phyloP scores from a whole-genome alignment of 1,140 invertebrate genomes.

The Drosophila bifasciata region DNA sequence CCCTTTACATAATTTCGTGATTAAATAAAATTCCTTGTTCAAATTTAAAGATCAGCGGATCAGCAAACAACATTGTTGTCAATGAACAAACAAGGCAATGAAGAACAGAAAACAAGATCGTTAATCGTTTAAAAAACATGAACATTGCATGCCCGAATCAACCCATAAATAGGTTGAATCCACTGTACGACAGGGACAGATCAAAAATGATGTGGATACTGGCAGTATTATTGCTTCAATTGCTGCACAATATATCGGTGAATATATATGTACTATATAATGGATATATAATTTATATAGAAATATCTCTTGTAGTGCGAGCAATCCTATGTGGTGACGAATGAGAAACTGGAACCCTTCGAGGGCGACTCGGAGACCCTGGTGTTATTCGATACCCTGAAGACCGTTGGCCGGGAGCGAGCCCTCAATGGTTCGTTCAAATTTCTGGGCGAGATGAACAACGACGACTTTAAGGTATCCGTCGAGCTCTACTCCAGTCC shows the following conservation, averaged over 20 bases:
- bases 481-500: conserved; percentile 76
- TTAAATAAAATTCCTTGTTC: neutral
- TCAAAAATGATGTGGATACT: conserved; percentile 55
- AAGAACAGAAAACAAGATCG: conserved; percentile 16
- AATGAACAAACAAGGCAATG: conserved; percentile 7
- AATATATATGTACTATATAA: neutral
- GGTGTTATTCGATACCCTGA: conserved; percentile 56
- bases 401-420: conserved; percentile 61
- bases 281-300: too few relatives aligned
- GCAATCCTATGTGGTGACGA: conserved; percentile 68
- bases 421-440: conserved; percentile 65
- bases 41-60: conserved; percentile 16
- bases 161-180: conserved; percentile 48
- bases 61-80: conserved; percentile 47
- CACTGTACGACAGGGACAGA: neutral
- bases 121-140: conserved; percentile 32
- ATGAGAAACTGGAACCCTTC: conserved; percentile 69
- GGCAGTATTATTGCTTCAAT: conserved; percentile 25
- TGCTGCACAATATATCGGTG: conserved; percentile 53
- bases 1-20: too few relatives aligned
- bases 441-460: conserved; percentile 68
- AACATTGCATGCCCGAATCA: conserved; percentile 46
- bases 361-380: conserved; percentile 67
- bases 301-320: conserved; percentile 35
- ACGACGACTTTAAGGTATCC: conserved; percentile 71